A percentile compares a stretch with the other conserved stretches of the same genome.
These are phyloP conservation scores for Chondrosia reniformis DNA, from an alignment of 37 sponge, comb jelly and placozoan species.

Conservation along the genomic window DNA sequence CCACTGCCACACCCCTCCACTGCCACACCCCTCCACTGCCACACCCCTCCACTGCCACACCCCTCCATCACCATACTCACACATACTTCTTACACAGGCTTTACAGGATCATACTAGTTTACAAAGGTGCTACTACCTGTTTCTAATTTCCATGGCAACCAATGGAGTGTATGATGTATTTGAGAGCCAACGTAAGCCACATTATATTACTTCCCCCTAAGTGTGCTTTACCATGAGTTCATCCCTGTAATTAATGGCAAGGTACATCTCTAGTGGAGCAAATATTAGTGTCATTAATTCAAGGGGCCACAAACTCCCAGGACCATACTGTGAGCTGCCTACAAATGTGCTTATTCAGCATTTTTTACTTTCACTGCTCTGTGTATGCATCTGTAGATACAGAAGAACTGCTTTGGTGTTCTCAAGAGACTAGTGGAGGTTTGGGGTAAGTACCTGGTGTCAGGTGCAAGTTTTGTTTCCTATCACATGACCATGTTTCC, in stretches of 20 bases:
- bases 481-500: neutral
- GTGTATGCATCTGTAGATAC: conserved; percentile 21
- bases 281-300: conserved; percentile 45
- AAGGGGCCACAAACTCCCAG: conserved; percentile 60
- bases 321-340: conserved; percentile 62
- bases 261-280: conserved; percentile 46
- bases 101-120: conserved; percentile 46
- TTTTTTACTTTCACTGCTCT: neutral
- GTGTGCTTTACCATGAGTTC: neutral
- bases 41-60: neutral
- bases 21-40: neutral
- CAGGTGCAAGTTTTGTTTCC: neutral
- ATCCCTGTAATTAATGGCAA: too few species aligned
- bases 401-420: conserved; percentile 69
- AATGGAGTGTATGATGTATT: conserved; percentile 63
- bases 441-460: conserved; percentile 55
- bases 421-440: conserved; percentile 61
- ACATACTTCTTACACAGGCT: conserved; percentile 32
- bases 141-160: conserved; percentile 53
- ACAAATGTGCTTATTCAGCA: neutral
- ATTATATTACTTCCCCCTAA: neutral
- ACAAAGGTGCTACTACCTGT: conserved; percentile 71
- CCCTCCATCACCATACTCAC: neutral
- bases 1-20: neutral
- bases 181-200: conserved; percentile 59